Evolutionary conservation across 1,140 invertebrate genomes (phyloP).

Genomic region (Aphelenchoides fujianensis): DNA sequence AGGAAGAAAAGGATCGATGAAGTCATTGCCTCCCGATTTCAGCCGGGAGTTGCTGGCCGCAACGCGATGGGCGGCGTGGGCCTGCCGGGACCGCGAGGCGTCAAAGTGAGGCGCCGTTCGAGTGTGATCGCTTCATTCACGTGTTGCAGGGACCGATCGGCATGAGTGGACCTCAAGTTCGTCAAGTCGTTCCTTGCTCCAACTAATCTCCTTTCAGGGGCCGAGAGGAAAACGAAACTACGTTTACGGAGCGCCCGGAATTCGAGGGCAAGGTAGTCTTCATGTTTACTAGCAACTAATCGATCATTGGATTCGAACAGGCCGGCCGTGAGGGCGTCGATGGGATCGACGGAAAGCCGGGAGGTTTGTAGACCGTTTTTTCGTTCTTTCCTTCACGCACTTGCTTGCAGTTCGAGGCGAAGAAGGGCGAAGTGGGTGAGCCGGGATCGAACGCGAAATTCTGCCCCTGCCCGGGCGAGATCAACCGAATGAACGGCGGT

Average conservation of each 20-base stretch:
- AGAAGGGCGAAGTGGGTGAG: conserved; percentile 8
- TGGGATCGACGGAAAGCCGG: conserved; percentile 19
- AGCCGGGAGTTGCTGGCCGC: too few species aligned
- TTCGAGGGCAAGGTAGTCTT: conserved; percentile 7
- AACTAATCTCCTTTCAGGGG: background rate
- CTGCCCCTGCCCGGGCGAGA: conserved; percentile 20
- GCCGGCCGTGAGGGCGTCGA: conserved; percentile 2
- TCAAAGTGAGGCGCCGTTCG: too few species aligned
- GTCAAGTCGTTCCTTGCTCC: too few species aligned
- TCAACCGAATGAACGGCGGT: conserved; percentile 15
- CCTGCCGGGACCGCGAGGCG: background rate
- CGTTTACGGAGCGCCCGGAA: conserved; percentile 4
- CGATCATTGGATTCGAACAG: background rate
- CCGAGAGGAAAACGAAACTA: conserved; percentile 17
- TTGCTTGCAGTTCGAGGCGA: too few species aligned
- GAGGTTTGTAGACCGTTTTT: background rate
- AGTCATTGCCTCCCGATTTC: too few species aligned
- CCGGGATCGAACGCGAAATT: conserved; percentile 17
- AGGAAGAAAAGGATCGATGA: too few species aligned
- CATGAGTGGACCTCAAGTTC: conserved; percentile 5
- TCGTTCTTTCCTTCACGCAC: too few species aligned
- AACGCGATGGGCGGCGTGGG: conserved; percentile 3
- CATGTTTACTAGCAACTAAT: background rate
- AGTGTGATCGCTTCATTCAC: too few species aligned
- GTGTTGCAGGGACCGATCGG: conserved; percentile 17